Evolutionary conservation across 2,888 invertebrate species (phyloP), one percentile per base, ranked within the genome.

Genomic region (Cacoxenus indagator): DNA sequence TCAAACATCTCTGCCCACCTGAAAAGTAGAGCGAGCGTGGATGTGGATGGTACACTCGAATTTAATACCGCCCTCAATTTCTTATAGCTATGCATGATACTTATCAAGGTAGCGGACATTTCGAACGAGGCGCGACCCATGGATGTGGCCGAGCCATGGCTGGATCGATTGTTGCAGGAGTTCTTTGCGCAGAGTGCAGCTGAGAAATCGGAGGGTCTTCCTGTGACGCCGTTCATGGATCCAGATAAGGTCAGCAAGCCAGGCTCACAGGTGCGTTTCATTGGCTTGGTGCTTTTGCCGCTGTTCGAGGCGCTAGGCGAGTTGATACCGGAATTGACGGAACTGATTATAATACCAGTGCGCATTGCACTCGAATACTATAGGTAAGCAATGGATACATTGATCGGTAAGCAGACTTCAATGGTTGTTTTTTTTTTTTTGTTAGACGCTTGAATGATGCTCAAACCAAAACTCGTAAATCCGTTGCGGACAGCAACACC

Each of bases 221-320:
- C 95, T 4, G 94, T 95, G 29, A 94, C 95, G 27, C 94, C 95
- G 0, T 95, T 95, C 85, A 95, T 95, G 95, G 95, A 95, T 87
- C 91, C 94, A 37, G 94, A 95, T 75, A 95, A 94, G 88, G 93
- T 95, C 67, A 94, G 94, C 70, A 95, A 94, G 85, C 93, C 94
- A 3, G 93, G 94, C 19, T 94, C 95, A 1, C 95, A 95, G 86
- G 93, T 94, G 84, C 93, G 94, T 66, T 95, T 95, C 88, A 95
- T 95, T 85, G 94, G 94, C 57, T 90, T 94, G 81, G 94, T 95
- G 54, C 89, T 95, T 59, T 89, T 95, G 79, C 95, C 95, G 17
- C 89, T 95, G 51, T 95, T 95, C 85, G 94, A 95, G 87, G 92
- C 93, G 6, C 90, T 95, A 19, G 93, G 93, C 14, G 92, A 93